A percentile compares a stretch with the other conserved stretches of the same genome.
phyloP scores from a whole-genome alignment of 2,888 invertebrate species.

The Diadegma fenestrale region DNA sequence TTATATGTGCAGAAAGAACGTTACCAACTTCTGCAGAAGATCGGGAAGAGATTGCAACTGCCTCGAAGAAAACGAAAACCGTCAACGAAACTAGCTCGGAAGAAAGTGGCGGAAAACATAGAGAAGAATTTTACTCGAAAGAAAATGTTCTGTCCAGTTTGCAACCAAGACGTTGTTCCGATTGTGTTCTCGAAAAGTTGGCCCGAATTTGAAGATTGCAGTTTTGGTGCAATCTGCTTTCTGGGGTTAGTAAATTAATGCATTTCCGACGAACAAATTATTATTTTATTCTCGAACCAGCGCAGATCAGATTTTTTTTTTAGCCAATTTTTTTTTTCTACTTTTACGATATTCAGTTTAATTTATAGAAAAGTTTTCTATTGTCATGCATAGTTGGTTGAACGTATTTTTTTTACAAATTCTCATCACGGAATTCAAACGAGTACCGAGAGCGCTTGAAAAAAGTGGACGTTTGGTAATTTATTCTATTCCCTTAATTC shows the following conservation, averaged over 20 bases:
- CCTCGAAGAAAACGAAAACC: slow-evolving; percentile 45
- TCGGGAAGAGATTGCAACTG: slow-evolving; percentile 44
- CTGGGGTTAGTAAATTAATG: slow-evolving; percentile 61
- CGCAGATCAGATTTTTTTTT: not conserved
- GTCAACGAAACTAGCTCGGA: slow-evolving; percentile 37
- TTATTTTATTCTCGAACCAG: not conserved
- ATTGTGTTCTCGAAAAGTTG: slow-evolving; percentile 54
- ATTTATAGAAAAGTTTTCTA: not conserved
- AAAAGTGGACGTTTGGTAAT: not conserved
- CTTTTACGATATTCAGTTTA: not conserved
- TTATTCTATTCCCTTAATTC: slow-evolving; percentile 1
- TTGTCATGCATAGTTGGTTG: not conserved
- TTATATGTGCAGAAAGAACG: slow-evolving; percentile 54
- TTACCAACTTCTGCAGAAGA: slow-evolving; percentile 48
- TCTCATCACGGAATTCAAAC: not conserved
- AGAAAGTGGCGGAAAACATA: slow-evolving; percentile 46
- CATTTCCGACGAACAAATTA: not conserved
- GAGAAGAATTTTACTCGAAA: slow-evolving; percentile 40
- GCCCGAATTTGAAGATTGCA: slow-evolving; percentile 61
- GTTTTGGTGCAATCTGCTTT: slow-evolving; percentile 66
- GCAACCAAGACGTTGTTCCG: slow-evolving; percentile 66
- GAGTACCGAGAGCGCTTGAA: not conserved
- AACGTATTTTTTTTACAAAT: not conserved
- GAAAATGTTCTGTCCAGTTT: slow-evolving; percentile 67
- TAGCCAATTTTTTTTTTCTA: not conserved